These are phyloP conservation scores for Chaetodon auriga DNA, from an alignment of 2,113 vertebrate species.

Conservation along the genomic window DNA sequence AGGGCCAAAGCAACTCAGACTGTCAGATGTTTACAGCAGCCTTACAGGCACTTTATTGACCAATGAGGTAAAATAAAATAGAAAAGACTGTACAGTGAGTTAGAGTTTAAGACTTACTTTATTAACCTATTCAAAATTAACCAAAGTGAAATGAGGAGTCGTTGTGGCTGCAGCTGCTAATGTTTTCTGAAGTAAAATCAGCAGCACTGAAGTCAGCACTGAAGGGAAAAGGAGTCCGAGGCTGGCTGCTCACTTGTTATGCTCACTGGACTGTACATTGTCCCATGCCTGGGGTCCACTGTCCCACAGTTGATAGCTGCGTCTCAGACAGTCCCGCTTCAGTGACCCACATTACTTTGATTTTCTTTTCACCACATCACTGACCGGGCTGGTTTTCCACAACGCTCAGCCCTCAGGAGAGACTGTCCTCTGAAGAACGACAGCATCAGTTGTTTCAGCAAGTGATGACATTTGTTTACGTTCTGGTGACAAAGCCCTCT, in stretches of 20 bases:
- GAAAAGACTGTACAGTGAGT: not conserved
- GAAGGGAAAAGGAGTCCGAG: not conserved
- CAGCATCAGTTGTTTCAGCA: not conserved
- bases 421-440: not conserved
- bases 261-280: conserved; percentile 5
- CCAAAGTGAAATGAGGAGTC: not conserved
- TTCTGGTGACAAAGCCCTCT: not conserved
- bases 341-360: conserved; percentile 17
- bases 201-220: not conserved
- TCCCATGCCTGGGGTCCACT: not conserved
- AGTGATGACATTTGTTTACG: not conserved
- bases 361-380: conserved; percentile 3
- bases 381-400: not conserved
- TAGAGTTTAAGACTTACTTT: not conserved
- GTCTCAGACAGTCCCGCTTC: conserved; percentile 5
- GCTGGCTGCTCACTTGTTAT: not conserved
- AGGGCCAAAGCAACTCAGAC: not conserved
- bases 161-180: not conserved
- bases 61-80: not conserved
- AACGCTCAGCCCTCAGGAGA: not conserved
- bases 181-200: not conserved
- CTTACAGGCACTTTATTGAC: not conserved
- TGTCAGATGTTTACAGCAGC: not conserved
- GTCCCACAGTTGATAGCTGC: not conserved
- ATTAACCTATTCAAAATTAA: not conserved